Conservation (phyloP, 35 echinoderm and acorn worm genomes). For the Amphiura filiformis region DNA sequence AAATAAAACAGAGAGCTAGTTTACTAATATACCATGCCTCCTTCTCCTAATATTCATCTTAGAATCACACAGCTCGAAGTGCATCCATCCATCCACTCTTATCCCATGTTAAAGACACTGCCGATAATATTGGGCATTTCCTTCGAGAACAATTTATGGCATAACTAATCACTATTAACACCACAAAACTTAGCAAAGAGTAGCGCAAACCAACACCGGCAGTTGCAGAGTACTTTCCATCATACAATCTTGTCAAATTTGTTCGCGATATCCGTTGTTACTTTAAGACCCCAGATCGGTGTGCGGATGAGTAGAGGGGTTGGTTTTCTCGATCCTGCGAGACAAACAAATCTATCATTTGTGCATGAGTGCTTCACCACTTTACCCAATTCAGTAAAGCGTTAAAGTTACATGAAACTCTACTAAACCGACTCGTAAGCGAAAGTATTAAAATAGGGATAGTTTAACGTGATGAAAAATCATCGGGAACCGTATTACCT, state of each 20-base stretch:
- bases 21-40: too few species aligned
- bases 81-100: neutral
- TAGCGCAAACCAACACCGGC: neutral
- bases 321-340: neutral
- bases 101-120: neutral
- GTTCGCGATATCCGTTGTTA: neutral
- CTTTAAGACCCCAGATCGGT: conserved; percentile 2
- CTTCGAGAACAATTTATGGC: neutral
- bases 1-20: too few species aligned
- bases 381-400: neutral
- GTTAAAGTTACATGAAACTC: neutral
- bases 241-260: conserved; percentile 12
- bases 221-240: neutral
- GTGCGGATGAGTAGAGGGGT: neutral
- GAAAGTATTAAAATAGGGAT: neutral
- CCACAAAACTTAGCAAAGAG: conserved; percentile 4
- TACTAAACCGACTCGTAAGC: neutral
- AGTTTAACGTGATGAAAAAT: conserved; percentile 1
- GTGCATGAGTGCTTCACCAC: neutral
- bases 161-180: conserved; percentile 8
- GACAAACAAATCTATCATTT: conserved; percentile 5
- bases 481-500: neutral
- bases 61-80: neutral
- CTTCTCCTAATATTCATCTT: too few species aligned
- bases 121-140: neutral